Conservation (phyloP, 2,113 vertebrate genomes). For the Macroglossus sobrinus region DNA sequence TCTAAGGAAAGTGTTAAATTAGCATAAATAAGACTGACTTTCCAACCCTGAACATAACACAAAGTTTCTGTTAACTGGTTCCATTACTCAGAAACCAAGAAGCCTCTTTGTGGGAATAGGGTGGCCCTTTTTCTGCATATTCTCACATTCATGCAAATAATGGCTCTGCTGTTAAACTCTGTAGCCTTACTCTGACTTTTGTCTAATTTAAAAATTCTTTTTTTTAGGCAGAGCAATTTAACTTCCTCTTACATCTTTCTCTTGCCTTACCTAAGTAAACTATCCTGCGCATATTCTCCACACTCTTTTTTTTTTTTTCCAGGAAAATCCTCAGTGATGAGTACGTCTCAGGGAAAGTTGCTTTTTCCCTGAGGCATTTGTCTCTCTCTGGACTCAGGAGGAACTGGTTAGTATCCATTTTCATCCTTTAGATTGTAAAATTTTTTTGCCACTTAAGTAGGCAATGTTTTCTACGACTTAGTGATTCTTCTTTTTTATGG, state of each 20-base stretch:
- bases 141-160: fast-evolving
- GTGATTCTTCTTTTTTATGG: neutral
- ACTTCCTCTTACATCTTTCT: neutral
- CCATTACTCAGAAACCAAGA: neutral
- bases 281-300: neutral
- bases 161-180: neutral
- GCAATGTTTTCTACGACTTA: neutral
- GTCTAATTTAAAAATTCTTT: neutral
- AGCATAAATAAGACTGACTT: neutral
- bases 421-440: neutral
- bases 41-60: neutral
- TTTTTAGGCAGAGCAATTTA: neutral
- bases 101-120: neutral
- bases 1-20: neutral
- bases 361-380: neutral
- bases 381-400: neutral
- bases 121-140: neutral
- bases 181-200: neutral
- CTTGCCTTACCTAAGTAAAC: neutral
- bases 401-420: neutral
- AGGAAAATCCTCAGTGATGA: neutral
- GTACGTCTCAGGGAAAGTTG: too few relatives aligned
- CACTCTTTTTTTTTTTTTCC: neutral
- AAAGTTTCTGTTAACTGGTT: neutral
- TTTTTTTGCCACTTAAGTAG: neutral